Base-by-base conservation (phyloP, 2,888 invertebrate genomes). In the Maniola hyperantus region DNA sequence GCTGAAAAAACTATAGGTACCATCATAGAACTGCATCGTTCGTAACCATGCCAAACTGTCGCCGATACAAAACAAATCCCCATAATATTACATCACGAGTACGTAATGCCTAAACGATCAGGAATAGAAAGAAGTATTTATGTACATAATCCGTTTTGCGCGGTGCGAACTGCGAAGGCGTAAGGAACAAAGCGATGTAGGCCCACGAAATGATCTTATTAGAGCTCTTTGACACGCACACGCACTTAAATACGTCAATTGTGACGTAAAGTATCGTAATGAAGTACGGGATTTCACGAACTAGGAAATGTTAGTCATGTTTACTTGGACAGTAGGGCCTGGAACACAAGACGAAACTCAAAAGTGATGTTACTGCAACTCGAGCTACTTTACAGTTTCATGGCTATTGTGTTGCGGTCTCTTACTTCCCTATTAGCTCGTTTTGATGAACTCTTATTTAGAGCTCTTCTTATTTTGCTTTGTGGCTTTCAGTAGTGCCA, bases 201-300 rank as follows among this genome's bases (percentile, higher is more conserved):
- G 15, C 54, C 33, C 57, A 67, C 61, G 61, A 69, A 69, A 67
- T 67, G 59, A 69, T 69, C 69, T 58, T 64, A 67, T 69, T 69
- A 67, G 67, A 15, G 53, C 44, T 34, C 46, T 26, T 58, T 46
- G 54, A 63, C 69, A 67, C 57, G 65, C 65, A 59, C 65, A 42
- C n/a, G 61, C 42, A 69, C 62, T 53, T 11, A 7, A 18, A 36
- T 11, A 57, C 36, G 46, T 55, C 48, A 57, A 42, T 13, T 11
- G 15, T 51, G 53, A 57, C 57, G 57, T 57, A 39, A 57, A 20
- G 6, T 13, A 42, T 20, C 39, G 20, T 11, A 48, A 48, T 15
- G 8, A 4, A 18, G 48, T 10, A 50, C 50, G 50, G 6, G 20
- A 20, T 50, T 20, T 50, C 20, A 15, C 15, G 10, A 39, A 39